A percentile compares a stretch with the other conserved stretches of the same genome.
phyloP scores from a whole-genome alignment of 1,140 invertebrate species.

The Tetragnatha versicolor region DNA sequence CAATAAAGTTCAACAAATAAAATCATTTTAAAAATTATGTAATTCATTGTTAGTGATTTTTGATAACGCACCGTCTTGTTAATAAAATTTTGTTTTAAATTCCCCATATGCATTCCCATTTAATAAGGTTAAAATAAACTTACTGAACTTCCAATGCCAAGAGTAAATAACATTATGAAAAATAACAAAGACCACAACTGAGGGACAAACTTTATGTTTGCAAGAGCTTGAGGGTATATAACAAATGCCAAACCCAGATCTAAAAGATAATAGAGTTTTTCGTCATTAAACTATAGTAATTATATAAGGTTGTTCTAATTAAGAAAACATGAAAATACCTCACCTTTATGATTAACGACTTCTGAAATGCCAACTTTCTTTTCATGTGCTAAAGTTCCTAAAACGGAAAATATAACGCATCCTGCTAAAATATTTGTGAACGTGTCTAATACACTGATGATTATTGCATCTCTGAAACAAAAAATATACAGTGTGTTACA shows the following conservation, averaged over 20 bases:
- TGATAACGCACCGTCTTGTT: too few relatives aligned
- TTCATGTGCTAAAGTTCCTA: conserved; percentile 59
- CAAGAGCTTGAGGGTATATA: conserved; percentile 64
- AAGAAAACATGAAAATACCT: neutral
- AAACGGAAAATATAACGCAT: conserved; percentile 70
- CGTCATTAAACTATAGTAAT: neutral
- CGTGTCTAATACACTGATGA: conserved; percentile 68
- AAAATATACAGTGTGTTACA: neutral
- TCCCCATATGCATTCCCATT: too few relatives aligned
- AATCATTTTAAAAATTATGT: too few relatives aligned
- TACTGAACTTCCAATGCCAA: conserved; percentile 65
- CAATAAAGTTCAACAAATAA: too few relatives aligned
- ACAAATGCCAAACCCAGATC: conserved; percentile 63
- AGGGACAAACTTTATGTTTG: conserved; percentile 59
- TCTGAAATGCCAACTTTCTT: conserved; percentile 17
- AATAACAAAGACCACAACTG: conserved; percentile 65
- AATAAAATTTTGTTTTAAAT: too few relatives aligned
- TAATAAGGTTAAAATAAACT: conserved; percentile 26
- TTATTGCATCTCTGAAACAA: conserved; percentile 65
- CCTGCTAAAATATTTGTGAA: conserved; percentile 82
- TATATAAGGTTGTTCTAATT: neutral
- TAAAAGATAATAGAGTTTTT: conserved; percentile 59
- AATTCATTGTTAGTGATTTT: too few relatives aligned
- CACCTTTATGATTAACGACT: conserved; percentile 55
- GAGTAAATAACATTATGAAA: conserved; percentile 66